Evolutionary conservation across 2,113 vertebrate genomes (phyloP).

Genomic region (Dendropsophus ebraccatus): DNA sequence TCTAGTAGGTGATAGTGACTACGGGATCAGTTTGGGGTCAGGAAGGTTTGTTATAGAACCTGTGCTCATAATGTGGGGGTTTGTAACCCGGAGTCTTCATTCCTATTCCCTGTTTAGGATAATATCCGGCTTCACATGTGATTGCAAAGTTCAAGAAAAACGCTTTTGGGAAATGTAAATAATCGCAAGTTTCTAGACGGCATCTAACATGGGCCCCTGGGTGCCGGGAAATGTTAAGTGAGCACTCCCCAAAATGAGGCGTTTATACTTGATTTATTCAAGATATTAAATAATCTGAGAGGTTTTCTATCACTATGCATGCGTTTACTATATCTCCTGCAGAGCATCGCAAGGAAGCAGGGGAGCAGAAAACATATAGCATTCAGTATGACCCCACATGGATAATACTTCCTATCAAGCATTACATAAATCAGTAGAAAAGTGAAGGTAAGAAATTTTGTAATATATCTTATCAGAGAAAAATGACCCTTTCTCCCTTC

Average conservation of each 20-base stretch:
- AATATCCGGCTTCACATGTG: not conserved
- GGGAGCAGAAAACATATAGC: not conserved
- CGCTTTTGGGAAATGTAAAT: conserved; percentile 16
- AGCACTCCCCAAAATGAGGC: not conserved
- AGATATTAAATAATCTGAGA: not conserved
- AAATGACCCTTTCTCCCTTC: no score
- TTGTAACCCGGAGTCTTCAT: not conserved
- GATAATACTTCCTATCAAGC: not conserved
- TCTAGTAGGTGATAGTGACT: no score
- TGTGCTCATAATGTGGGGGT: not conserved
- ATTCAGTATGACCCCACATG: not conserved
- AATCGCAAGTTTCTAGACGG: not conserved
- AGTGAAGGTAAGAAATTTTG: no score
- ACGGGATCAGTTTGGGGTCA: not conserved
- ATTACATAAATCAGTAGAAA: no score
- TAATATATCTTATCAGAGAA: no score
- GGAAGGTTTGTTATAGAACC: not conserved
- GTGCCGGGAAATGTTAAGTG: not conserved
- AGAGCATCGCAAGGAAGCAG: not conserved
- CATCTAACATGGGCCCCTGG: not conserved
- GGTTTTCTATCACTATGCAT: not conserved
- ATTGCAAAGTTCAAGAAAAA: conserved; percentile 8
- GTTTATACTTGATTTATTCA: conserved; percentile 5
- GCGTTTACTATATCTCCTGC: not conserved
- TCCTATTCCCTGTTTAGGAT: not conserved